Evolutionary conservation across 2,888 invertebrate species (phyloP).

Genomic region (Anthoptus insignis): DNA sequence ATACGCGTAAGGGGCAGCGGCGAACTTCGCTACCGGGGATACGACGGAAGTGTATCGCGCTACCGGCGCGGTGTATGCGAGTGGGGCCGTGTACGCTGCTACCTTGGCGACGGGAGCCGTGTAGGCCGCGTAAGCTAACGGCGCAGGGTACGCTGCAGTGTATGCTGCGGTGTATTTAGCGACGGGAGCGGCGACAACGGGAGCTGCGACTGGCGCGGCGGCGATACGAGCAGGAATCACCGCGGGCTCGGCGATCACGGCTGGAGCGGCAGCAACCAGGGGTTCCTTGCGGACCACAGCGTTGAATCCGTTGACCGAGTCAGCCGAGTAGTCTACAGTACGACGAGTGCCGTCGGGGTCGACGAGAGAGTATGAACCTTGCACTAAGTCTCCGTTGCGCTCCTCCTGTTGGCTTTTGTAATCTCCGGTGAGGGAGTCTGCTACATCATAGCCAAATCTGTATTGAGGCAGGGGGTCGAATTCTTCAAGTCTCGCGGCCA

Average conservation of each 20-base stretch:
- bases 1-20: constrained; percentile 53
- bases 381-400: constrained; percentile 83
- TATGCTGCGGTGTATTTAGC: constrained; percentile 54
- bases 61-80: constrained; percentile 61
- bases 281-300: constrained; percentile 73
- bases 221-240: constrained; percentile 59
- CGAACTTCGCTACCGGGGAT: constrained; percentile 49
- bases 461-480: constrained; percentile 88
- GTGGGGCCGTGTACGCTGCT: constrained; percentile 54
- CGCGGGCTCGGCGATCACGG: constrained; percentile 56
- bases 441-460: constrained; percentile 73
- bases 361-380: constrained; percentile 72
- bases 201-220: constrained; percentile 54
- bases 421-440: constrained; percentile 74
- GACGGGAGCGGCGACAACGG: constrained; percentile 50
- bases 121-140: constrained; percentile 56
- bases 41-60: constrained; percentile 53
- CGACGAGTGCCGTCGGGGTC: constrained; percentile 76
- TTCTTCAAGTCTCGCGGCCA: constrained; percentile 66
- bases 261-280: constrained; percentile 62
- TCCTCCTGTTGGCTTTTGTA: constrained; percentile 79
- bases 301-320: constrained; percentile 74
- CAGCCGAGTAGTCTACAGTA: constrained; percentile 72
- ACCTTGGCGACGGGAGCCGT: constrained; percentile 54
- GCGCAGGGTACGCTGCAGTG: constrained; percentile 61